Percentiles rank a stretch among this genome's conserved stretches.
Evolutionary conservation across 2,888 invertebrate species (phyloP).

Genomic region (Leucophora obtusa): DNA sequence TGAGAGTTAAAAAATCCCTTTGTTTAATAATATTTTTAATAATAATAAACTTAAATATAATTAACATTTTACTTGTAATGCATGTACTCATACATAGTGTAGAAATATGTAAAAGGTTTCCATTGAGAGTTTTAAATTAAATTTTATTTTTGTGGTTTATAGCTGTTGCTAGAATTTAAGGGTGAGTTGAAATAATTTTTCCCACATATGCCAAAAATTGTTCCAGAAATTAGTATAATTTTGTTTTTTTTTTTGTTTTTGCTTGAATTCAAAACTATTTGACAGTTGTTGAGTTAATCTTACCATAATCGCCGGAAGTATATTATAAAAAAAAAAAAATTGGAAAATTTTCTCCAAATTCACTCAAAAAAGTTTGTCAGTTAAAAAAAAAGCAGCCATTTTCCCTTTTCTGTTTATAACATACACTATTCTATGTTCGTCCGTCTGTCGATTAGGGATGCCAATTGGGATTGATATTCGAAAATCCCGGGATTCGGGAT

Average conservation of each 20-base stretch:
- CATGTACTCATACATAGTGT: not conserved
- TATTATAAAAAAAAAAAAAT: too few relatives aligned
- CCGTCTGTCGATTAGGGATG: too few relatives aligned
- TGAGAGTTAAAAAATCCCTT: slow-evolving; percentile 28
- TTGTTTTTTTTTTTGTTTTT: not conserved
- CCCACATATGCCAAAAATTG: slow-evolving; percentile 7
- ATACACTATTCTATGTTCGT: too few relatives aligned
- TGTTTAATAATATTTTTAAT: slow-evolving; percentile 8
- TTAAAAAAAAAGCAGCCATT: too few relatives aligned
- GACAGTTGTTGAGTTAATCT: slow-evolving; percentile 44
- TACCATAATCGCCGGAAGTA: slow-evolving; percentile 35
- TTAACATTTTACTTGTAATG: slow-evolving; percentile 24
- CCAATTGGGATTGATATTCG: too few relatives aligned
- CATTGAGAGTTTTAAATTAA: not conserved
- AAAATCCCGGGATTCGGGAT: too few relatives aligned
- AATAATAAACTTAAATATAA: slow-evolving; percentile 38
- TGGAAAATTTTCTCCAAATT: too few relatives aligned
- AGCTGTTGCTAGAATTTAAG: not conserved
- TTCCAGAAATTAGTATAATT: not conserved
- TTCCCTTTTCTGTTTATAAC: too few relatives aligned
- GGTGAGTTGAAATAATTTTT: not conserved
- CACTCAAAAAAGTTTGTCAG: too few relatives aligned
- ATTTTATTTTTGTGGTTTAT: too few relatives aligned
- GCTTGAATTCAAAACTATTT: not conserved
- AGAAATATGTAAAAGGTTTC: slow-evolving; percentile 37